Base-by-base conservation (phyloP, 2,797 vertebrate species). In the Limosa lapponica region DNA sequence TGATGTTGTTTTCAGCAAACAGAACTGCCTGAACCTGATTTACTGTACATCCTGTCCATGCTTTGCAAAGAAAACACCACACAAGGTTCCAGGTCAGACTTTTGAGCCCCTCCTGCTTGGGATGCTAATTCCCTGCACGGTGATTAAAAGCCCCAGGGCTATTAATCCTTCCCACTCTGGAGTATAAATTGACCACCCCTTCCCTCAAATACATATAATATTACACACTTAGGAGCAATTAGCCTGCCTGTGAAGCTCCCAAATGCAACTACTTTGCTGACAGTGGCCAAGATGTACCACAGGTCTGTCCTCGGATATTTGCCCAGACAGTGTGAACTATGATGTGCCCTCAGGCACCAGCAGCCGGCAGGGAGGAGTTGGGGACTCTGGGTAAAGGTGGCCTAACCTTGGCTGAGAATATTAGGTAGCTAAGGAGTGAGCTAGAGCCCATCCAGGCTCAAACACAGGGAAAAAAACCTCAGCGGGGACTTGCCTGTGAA, bases 61-160 rank as follows among this genome's bases (percentile, higher is more conserved):
- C 62, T 75, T 91, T 25, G 55, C 75, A 95, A 96, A 69, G 87
- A 93, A 95, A 96, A 91, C 75, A 91, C 70, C n/a, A 72, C 4
- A 3, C 82, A 83, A 87, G 61, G 43, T 28, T 93, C 61, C 65
- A 91, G 72, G 87, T 67, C 94, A 91, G 85, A 74, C 61, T 77
- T 74, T 64, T n/a, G 39, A 89, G 79, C 44, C 46, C 27, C 75
- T 91, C 61, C 49, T 72, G 57, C 66, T 69, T 55, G 22, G 28
- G 61, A 54, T 59, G 39, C 27, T 78, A 72, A 91, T 79, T 92
- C 79, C 49, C 54, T 69, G 23, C 30, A 52, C 1, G 1, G 65
- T 61, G 54, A 70, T 43, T 70, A 91, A 74, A 81, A 88, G 39
- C 16, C 46, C 49, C 36, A 78, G 44, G 37, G 16, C 64, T 81